Conservation (phyloP, 2,888 invertebrate genomes). For the Phanerotoma sp. region DNA sequence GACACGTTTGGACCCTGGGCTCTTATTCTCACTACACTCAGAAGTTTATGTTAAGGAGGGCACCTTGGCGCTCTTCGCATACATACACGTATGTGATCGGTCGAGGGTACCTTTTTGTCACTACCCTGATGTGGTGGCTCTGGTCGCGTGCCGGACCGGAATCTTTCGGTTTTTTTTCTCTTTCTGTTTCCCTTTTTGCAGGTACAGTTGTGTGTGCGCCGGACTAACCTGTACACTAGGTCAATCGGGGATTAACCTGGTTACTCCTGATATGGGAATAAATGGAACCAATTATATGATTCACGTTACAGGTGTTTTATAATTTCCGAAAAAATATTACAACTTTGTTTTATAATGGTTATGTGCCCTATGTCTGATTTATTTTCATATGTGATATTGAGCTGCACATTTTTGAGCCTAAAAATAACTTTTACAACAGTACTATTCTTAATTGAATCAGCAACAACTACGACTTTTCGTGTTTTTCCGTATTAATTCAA, state of each 20-base stretch:
- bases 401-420: too few relatives aligned
- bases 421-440: too few relatives aligned
- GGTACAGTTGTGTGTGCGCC: constrained; percentile 27
- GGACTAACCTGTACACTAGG: constrained; percentile 44
- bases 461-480: too few relatives aligned
- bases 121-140: constrained; percentile 39
- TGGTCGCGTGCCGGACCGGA: constrained; percentile 55
- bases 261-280: constrained; percentile 44
- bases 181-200: constrained; percentile 34
- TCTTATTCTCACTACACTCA: too few relatives aligned
- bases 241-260: constrained; percentile 55
- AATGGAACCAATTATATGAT: constrained; percentile 30
- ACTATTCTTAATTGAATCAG: too few relatives aligned
- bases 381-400: too few relatives aligned
- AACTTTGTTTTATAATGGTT: too few relatives aligned
- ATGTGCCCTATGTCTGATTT: too few relatives aligned
- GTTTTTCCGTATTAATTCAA: too few relatives aligned
- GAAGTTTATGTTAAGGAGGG: constrained; percentile 37
- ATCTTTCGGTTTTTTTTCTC: constrained; percentile 35
- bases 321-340: neutral
- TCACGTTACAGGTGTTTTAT: constrained; percentile 14
- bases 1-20: constrained; percentile 26
- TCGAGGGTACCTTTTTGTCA: constrained; percentile 52
- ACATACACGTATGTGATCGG: constrained; percentile 26
- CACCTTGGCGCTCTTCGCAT: constrained; percentile 21